phyloP scores from a whole-genome alignment of 2,888 invertebrate species.

The Sminthurides aquaticus region DNA sequence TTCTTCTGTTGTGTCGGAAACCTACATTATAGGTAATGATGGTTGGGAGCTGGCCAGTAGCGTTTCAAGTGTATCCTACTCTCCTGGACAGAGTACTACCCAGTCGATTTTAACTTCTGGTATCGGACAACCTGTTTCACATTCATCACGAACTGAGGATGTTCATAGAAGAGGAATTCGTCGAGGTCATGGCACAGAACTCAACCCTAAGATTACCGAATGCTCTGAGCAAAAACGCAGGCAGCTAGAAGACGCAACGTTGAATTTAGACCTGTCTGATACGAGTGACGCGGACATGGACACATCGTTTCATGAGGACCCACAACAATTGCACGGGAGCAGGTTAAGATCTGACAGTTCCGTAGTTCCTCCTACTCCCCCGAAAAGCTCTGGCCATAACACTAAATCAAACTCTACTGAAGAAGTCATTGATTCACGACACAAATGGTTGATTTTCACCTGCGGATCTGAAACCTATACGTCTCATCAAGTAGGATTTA shows the following conservation, averaged over 20 bases:
- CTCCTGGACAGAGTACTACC: background rate
- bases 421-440: slow-evolving; percentile 17
- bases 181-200: background rate
- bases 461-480: slow-evolving; percentile 75
- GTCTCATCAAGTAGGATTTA: slow-evolving; percentile 73
- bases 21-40: background rate
- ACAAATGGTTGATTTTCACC: slow-evolving; percentile 65
- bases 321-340: background rate
- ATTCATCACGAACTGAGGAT: background rate
- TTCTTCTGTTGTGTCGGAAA: background rate
- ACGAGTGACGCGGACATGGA: slow-evolving; percentile 5
- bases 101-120: too few relatives aligned
- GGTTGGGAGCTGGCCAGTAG: too few relatives aligned
- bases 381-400: background rate
- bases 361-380: background rate
- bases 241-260: background rate
- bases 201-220: background rate
- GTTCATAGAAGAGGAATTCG: background rate
- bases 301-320: background rate
- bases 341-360: background rate
- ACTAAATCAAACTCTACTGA: background rate
- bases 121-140: background rate
- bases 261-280: background rate
- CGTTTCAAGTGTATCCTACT: too few relatives aligned
- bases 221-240: background rate